These are phyloP conservation scores for Anoplopoma fimbria DNA, from an alignment of 2,113 vertebrate species.

Conservation along the genomic window DNA sequence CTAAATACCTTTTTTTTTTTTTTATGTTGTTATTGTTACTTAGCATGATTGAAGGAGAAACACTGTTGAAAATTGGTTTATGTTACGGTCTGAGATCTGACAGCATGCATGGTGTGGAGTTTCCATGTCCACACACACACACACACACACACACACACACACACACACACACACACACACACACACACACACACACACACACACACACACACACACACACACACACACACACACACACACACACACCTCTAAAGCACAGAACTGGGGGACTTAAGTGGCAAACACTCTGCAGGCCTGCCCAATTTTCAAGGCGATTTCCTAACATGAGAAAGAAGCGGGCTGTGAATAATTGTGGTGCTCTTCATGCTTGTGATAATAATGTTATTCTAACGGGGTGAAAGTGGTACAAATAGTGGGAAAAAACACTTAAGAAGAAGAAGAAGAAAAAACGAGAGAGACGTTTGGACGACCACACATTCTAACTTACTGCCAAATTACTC, in stretches of 20 bases:
- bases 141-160: constrained; percentile 56
- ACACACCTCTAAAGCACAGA: constrained; percentile 58
- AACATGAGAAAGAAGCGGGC: constrained; percentile 81
- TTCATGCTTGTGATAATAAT: constrained; percentile 85
- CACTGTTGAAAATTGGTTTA: constrained; percentile 83
- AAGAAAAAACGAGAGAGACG: constrained; percentile 56
- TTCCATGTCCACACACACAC: constrained; percentile 45
- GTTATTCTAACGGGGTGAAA: constrained; percentile 83
- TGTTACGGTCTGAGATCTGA: constrained; percentile 81
- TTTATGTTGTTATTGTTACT: constrained; percentile 71
- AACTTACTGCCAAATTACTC: constrained; percentile 70
- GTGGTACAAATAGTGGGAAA: constrained; percentile 76
- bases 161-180: constrained; percentile 62
- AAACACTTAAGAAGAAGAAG: constrained; percentile 69
- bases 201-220: constrained; percentile 50
- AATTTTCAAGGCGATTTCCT: constrained; percentile 87
- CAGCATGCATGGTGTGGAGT: constrained; percentile 67
- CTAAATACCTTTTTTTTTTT: constrained; percentile 65
- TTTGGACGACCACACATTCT: constrained; percentile 68
- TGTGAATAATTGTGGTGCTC: constrained; percentile 84
- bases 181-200: constrained; percentile 59
- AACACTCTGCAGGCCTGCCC: constrained; percentile 84
- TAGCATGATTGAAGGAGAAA: constrained; percentile 78
- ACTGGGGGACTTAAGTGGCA: constrained; percentile 71
- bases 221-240: constrained; percentile 60